phyloP scores from a whole-genome alignment of 2,888 invertebrate genomes.

The Odontocerum albicorne region DNA sequence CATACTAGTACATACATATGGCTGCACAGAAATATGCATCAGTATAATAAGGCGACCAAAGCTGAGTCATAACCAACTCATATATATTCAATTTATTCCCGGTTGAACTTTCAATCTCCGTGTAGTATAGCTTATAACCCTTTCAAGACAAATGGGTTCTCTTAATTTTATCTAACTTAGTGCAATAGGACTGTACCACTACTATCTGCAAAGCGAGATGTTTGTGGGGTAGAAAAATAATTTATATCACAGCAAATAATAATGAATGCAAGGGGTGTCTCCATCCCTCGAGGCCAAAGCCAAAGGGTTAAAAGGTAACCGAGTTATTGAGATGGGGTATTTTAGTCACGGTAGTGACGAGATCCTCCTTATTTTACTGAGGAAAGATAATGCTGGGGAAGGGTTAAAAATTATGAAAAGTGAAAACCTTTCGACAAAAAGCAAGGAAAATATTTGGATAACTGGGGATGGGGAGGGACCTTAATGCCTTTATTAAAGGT shows the following conservation, averaged over 20 bases:
- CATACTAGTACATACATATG: too few relatives aligned
- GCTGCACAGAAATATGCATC: too few relatives aligned
- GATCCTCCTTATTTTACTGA: constrained; percentile 30
- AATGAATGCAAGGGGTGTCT: constrained; percentile 26
- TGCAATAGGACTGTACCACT: too few relatives aligned
- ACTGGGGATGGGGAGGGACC: too few relatives aligned
- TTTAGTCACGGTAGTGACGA: constrained; percentile 28
- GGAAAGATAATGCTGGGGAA: constrained; percentile 16
- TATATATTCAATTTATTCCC: too few relatives aligned
- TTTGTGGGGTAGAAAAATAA: constrained; percentile 28
- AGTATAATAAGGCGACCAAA: too few relatives aligned
- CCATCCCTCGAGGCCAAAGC: constrained; percentile 31
- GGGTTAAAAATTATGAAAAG: constrained; percentile 13
- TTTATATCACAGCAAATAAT: constrained; percentile 32
- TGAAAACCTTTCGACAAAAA: constrained; percentile 1
- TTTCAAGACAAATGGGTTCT: too few relatives aligned
- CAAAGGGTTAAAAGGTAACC: constrained; percentile 37
- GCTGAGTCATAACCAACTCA: too few relatives aligned
- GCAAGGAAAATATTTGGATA: constrained; percentile 20
- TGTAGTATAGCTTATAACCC: too few relatives aligned
- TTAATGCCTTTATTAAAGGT: too few relatives aligned
- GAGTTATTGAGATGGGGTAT: constrained; percentile 27
- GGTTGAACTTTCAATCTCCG: too few relatives aligned
- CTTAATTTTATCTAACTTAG: too few relatives aligned
- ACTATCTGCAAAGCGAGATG: background rate